Percentiles rank a stretch among this genome's conserved stretches.
Conservation (phyloP, 1,140 invertebrate species). For the Cheumatopsyche charites region DNA sequence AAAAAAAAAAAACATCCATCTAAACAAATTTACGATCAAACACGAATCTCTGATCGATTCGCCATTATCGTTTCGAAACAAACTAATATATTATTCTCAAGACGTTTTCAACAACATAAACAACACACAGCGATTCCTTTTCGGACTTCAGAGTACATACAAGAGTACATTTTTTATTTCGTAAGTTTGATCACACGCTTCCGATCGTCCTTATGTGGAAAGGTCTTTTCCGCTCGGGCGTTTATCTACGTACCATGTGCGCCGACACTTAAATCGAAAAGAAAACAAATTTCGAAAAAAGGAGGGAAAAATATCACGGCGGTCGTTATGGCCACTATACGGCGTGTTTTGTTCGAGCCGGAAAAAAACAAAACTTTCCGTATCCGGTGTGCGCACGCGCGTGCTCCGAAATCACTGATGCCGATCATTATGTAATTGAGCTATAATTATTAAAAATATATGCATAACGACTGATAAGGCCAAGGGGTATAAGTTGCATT, state of each 20-base stretch:
- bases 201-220: not conserved
- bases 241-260: slow-evolving; percentile 11
- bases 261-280: slow-evolving; percentile 8
- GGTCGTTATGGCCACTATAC: not conserved
- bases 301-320: not conserved
- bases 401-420: not conserved
- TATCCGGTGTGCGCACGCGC: slow-evolving; percentile 39
- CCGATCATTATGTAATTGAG: not conserved
- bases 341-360: slow-evolving; percentile 28
- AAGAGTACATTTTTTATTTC: not conserved
- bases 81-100: not conserved
- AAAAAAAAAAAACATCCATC: too few relatives aligned
- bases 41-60: too few relatives aligned
- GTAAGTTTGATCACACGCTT: not conserved
- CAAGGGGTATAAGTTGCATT: too few relatives aligned
- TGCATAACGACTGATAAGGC: too few relatives aligned
- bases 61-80: not conserved
- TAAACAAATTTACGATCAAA: too few relatives aligned
- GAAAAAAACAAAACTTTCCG: slow-evolving; percentile 44
- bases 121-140: too few relatives aligned
- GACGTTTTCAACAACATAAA: not conserved
- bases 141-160: not conserved
- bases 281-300: not conserved
- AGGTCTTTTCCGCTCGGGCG: not conserved
- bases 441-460: not conserved